phyloP scores from a whole-genome alignment of 2,797 vertebrate genomes.

The Microcaecilia unicolor region DNA sequence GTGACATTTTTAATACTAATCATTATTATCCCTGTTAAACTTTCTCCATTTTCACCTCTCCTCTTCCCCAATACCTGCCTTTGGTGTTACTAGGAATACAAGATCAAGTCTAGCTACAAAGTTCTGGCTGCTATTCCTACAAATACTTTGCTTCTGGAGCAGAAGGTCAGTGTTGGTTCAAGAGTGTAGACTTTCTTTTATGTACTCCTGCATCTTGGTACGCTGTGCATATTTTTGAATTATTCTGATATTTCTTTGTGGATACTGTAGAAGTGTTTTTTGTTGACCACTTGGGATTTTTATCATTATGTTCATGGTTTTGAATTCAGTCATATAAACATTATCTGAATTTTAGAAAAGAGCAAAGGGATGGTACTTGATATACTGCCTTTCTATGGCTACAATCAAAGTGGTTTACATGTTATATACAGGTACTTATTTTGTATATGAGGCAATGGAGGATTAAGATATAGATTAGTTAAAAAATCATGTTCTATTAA shows the following conservation, averaged over 20 bases:
- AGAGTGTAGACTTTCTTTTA: slow-evolving; percentile 9
- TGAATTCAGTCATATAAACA: too few relatives aligned
- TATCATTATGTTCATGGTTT: too few relatives aligned
- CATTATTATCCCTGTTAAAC: slow-evolving; percentile 12
- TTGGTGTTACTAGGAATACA: slow-evolving; percentile 66
- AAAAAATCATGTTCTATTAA: too few relatives aligned
- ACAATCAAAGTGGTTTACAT: too few relatives aligned
- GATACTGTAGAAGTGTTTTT: background rate
- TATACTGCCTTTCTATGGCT: too few relatives aligned
- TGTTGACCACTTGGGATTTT: background rate
- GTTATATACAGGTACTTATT: too few relatives aligned
- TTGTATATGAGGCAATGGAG: too few relatives aligned
- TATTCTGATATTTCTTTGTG: slow-evolving; percentile 3
- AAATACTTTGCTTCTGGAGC: slow-evolving; percentile 89
- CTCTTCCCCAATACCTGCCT: background rate
- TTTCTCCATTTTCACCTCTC: slow-evolving; percentile 2
- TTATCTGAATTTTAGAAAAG: too few relatives aligned
- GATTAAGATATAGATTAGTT: too few relatives aligned
- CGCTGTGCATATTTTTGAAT: background rate
- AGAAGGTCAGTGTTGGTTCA: slow-evolving; percentile 78
- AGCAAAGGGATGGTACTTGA: too few relatives aligned
- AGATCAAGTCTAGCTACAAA: slow-evolving; percentile 91
- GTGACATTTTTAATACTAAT: too few relatives aligned
- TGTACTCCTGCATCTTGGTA: too few relatives aligned
- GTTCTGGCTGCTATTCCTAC: slow-evolving; percentile 91